These are phyloP conservation scores for Drosophila guanche DNA, from an alignment of 1,140 invertebrate genomes.

Conservation along the genomic window DNA sequence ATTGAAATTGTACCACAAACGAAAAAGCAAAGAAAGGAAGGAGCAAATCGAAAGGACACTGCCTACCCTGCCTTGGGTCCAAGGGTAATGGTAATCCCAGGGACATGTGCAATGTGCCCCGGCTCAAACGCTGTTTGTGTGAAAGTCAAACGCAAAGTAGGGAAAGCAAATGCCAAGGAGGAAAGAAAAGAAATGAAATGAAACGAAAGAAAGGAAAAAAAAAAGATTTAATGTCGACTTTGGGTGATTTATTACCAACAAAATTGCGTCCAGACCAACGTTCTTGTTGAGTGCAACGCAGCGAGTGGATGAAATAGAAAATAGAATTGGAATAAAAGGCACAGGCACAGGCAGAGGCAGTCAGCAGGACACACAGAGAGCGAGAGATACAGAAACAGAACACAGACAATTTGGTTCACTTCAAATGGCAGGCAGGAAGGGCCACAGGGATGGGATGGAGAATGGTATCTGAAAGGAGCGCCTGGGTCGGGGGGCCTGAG, in stretches of 20 bases:
- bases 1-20: constrained; percentile 39
- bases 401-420: constrained; percentile 74
- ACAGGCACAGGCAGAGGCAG: constrained; percentile 19
- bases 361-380: constrained; percentile 49
- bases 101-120: constrained; percentile 63
- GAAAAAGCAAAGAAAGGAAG: constrained; percentile 7
- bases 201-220: constrained; percentile 42
- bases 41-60: constrained; percentile 42
- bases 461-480: constrained; percentile 22
- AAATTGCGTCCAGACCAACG: constrained; percentile 80
- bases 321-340: constrained; percentile 75
- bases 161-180: constrained; percentile 52
- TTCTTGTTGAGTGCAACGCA: constrained; percentile 68
- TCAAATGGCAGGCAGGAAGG: constrained; percentile 43
- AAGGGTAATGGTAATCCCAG: constrained; percentile 62
- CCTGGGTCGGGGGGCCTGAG: constrained; percentile 22
- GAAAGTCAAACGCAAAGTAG: constrained; percentile 70
- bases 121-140: constrained; percentile 52
- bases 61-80: constrained; percentile 15
- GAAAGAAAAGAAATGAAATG: constrained; percentile 36
- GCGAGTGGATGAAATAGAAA: constrained; percentile 59
- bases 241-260: constrained; percentile 83
- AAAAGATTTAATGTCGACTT: constrained; percentile 84
- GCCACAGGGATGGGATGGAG: constrained; percentile 28
- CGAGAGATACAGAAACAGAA: constrained; percentile 13